Conservation (phyloP, 2,888 invertebrate species). For the Ceramica pisi region DNA sequence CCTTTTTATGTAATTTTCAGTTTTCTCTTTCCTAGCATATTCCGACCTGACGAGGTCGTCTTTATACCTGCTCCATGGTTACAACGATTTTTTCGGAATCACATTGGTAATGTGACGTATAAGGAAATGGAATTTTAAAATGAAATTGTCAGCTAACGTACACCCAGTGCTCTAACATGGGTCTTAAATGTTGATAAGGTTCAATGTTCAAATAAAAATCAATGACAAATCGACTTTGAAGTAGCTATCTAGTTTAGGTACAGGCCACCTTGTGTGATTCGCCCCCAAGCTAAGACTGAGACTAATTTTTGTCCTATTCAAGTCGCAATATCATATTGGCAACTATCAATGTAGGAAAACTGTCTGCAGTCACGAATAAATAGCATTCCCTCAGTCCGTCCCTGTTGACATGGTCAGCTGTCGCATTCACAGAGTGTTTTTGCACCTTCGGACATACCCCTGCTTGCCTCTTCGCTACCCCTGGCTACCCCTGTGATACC, state of each 20-base stretch:
- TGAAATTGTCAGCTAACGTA: neutral
- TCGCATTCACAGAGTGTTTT: constrained; percentile 87
- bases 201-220: too few species aligned
- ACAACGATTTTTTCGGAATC: constrained; percentile 18
- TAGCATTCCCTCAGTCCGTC: constrained; percentile 68
- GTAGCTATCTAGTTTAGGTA: too few species aligned
- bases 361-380: constrained; percentile 9
- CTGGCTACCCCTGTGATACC: constrained; percentile 24
- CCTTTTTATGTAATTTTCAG: constrained; percentile 54
- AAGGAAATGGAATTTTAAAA: constrained; percentile 1
- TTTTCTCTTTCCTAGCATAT: constrained; percentile 36
- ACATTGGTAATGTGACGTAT: neutral
- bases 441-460: constrained; percentile 76
- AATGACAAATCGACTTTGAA: too few species aligned
- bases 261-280: too few species aligned
- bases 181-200: too few species aligned
- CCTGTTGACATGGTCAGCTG: constrained; percentile 84
- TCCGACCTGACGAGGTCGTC: constrained; percentile 21
- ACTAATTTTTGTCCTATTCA: neutral
- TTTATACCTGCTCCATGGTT: constrained; percentile 3
- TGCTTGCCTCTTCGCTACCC: constrained; percentile 45
- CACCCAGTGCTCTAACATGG: too few species aligned
- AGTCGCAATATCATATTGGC: neutral
- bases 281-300: too few species aligned
- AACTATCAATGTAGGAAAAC: neutral